phyloP scores from a whole-genome alignment of 2,797 vertebrate genomes.

The Discoglossus pictus region DNA sequence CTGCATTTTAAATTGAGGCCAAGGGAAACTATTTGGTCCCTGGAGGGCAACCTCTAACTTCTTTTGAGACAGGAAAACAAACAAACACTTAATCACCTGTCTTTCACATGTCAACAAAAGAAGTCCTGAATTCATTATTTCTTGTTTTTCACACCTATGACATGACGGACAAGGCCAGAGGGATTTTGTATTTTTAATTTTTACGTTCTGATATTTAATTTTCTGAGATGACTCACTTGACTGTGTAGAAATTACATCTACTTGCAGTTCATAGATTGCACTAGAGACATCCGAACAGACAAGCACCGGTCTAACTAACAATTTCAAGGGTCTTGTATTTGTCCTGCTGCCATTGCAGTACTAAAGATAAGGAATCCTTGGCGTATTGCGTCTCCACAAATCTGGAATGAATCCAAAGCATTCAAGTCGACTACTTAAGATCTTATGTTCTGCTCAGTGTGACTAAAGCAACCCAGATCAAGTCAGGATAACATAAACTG shows the following conservation, averaged over 20 bases:
- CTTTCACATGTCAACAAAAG: slow-evolving; percentile 4
- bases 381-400: too few relatives aligned
- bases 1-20: slow-evolving; percentile 1
- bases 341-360: too few relatives aligned
- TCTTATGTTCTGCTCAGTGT: too few relatives aligned
- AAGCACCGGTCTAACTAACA: too few relatives aligned
- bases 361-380: too few relatives aligned
- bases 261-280: background rate
- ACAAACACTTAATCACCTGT: slow-evolving; percentile 23
- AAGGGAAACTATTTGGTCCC: slow-evolving; percentile 2
- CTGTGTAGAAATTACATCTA: background rate
- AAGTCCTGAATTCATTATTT: background rate
- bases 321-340: too few relatives aligned
- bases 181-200: background rate
- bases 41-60: slow-evolving; percentile 11
- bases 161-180: slow-evolving; percentile 21
- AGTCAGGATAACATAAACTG: too few relatives aligned
- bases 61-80: slow-evolving; percentile 17
- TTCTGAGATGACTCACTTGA: background rate
- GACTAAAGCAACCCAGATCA: too few relatives aligned
- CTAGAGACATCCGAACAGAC: slow-evolving; percentile 7
- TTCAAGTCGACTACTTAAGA: too few relatives aligned
- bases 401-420: too few relatives aligned
- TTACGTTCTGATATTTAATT: background rate
- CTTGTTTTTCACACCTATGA: slow-evolving; percentile 7